Base-by-base conservation (phyloP, 2,888 invertebrate genomes). In the Cylindroiulus punctatus region DNA sequence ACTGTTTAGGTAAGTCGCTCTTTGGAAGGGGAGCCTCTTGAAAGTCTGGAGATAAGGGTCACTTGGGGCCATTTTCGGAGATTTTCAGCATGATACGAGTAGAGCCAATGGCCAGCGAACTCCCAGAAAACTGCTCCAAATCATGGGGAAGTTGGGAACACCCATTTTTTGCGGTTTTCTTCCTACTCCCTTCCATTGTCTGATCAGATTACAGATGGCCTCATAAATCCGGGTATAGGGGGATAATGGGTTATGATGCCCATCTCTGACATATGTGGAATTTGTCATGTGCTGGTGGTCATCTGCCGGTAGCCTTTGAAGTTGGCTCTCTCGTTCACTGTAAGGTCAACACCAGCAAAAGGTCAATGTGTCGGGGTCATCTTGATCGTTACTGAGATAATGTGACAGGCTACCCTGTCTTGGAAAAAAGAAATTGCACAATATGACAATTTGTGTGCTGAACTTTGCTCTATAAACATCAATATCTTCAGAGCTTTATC, bases 1-100 rank as follows among this genome's bases (percentile, higher is more conserved):
- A n/a, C 65, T 65, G 65, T 65, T 65, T 65, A 65, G 65, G 65
- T 65, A 65, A 65, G 26, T 65, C 65, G 65, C n/a, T n/a, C n/a
- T n/a, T n/a, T n/a, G n/a, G n/a, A n/a, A n/a, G n/a, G n/a, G n/a
- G n/a, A n/a, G n/a, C n/a, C 65, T 22, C 65, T 65, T 22, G 26
- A 65, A 26, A 22, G 26, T 65, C 65, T 65, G 65, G 65, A 22
- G 65, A 65, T 65, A 65, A 26, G n/a, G 7, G 26, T 65, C 12
- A 26, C 5, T 65, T 7, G 22, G 10, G 65, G 10, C 22, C 22
- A 12, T 10, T 65, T 22, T 65, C n/a, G 65, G 10, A 65, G 26
- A 1, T 65, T 65, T 22, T 65, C 26, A 26, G 65, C 19, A n/a
- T 19, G 26, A 10, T 65, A 65, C 65, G 8, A 26, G 26, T 2